These are phyloP conservation scores for Plecotus auritus DNA, from an alignment of 2,113 vertebrate genomes.

Conservation along the genomic window DNA sequence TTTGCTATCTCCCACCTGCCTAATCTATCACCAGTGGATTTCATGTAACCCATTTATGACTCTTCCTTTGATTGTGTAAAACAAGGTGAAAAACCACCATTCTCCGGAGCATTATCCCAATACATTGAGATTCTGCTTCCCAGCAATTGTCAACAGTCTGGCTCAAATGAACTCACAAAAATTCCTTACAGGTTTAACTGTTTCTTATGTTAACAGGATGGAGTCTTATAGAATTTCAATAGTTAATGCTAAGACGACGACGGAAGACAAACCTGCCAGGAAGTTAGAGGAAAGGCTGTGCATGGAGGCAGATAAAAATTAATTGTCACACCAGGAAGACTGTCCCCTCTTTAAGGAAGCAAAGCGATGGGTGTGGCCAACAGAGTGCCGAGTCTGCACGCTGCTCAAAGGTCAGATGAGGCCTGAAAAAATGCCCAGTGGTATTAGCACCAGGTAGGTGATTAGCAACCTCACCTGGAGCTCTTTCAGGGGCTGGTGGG, in stretches of 20 bases:
- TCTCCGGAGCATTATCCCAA: too few relatives aligned
- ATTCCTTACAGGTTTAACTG: too few relatives aligned
- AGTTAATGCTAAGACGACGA: neutral
- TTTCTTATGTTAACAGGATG: too few relatives aligned
- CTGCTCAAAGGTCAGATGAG: neutral
- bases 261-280: neutral
- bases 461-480: neutral
- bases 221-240: neutral
- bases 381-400: neutral
- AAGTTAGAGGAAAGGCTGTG: neutral
- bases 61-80: too few relatives aligned
- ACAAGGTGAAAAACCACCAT: too few relatives aligned
- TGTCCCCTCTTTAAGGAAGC: neutral
- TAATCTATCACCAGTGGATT: too few relatives aligned
- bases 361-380: fast-evolving
- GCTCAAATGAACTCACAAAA: too few relatives aligned
- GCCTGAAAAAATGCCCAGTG: neutral
- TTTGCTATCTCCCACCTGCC: too few relatives aligned
- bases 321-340: neutral
- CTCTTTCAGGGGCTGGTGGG: neutral
- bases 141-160: too few relatives aligned
- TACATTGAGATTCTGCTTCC: too few relatives aligned
- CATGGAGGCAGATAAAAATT: neutral
- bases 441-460: neutral
- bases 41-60: too few relatives aligned